Percentiles rank a stretch among this genome's conserved stretches.
Evolutionary conservation across 1,140 invertebrate species (phyloP).

Genomic region (Dendrolimus punctatus): DNA sequence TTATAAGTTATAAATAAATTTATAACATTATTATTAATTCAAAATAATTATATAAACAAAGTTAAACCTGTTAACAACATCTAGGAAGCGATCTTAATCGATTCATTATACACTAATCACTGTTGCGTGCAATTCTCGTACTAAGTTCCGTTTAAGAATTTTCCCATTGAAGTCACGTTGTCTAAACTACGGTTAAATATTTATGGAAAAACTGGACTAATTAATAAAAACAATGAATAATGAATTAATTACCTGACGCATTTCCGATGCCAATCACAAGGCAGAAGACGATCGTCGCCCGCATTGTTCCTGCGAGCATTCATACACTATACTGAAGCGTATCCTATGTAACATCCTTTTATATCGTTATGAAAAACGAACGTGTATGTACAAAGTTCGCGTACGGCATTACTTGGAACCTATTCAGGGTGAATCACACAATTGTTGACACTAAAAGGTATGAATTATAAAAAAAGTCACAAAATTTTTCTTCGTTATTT

Average conservation of each 20-base stretch:
- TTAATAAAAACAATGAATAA: neutral
- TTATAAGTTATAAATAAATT: too few relatives aligned
- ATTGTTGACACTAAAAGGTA: too few relatives aligned
- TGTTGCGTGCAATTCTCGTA: too few relatives aligned
- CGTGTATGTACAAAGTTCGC: conserved; percentile 12
- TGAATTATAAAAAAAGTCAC: too few relatives aligned
- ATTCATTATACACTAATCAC: too few relatives aligned
- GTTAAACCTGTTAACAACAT: too few relatives aligned
- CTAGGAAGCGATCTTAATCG: too few relatives aligned
- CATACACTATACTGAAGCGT: conserved; percentile 25
- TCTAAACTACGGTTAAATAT: neutral
- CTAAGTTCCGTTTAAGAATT: too few relatives aligned
- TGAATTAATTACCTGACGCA: conserved; percentile 38
- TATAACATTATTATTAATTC: too few relatives aligned
- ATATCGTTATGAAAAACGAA: conserved; percentile 29
- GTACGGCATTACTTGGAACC: conserved; percentile 26
- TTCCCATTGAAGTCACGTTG: too few relatives aligned
- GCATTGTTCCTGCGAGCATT: conserved; percentile 30
- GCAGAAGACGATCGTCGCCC: conserved; percentile 28
- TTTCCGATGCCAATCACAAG: conserved; percentile 32
- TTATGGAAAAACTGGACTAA: conserved; percentile 1
- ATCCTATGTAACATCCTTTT: conserved; percentile 37
- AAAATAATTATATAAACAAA: too few relatives aligned
- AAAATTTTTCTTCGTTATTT: too few relatives aligned
- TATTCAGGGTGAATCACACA: conserved; percentile 13